A percentile compares a stretch with the other conserved stretches of the same genome.
phyloP scores from a whole-genome alignment of 53 echinoderm and acorn worm species.

The Astropecten irregularis region DNA sequence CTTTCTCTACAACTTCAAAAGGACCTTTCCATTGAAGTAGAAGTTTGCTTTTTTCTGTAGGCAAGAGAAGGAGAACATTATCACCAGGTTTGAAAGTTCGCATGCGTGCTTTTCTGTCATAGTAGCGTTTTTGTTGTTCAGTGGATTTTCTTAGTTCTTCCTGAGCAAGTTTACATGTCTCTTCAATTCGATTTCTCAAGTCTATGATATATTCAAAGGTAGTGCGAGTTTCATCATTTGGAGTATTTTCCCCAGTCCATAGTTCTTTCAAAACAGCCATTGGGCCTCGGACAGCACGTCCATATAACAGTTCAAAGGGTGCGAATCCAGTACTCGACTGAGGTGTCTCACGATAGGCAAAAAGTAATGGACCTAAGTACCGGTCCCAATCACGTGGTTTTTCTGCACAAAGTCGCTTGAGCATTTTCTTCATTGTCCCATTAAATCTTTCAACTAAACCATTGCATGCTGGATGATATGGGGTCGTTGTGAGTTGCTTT shows the following conservation, averaged over 20 bases:
- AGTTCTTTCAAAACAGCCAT: constrained; percentile 53
- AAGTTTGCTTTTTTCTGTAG: constrained; percentile 35
- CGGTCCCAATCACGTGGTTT: constrained; percentile 58
- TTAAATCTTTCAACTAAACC: constrained; percentile 57
- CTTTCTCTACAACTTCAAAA: neutral
- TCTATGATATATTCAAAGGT: constrained; percentile 62
- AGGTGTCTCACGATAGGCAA: constrained; percentile 55
- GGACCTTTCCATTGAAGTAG: constrained; percentile 9
- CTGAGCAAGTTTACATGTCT: constrained; percentile 46
- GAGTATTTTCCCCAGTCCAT: constrained; percentile 20
- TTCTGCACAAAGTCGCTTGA: constrained; percentile 58
- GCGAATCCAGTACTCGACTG: constrained; percentile 57
- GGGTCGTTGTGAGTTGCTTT: constrained; percentile 22
- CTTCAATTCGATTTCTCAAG: constrained; percentile 44
- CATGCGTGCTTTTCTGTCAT: neutral
- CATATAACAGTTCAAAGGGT: constrained; percentile 62
- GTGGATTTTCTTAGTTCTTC: constrained; percentile 1
- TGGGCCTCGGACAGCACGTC: constrained; percentile 56
- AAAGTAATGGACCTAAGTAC: constrained; percentile 48
- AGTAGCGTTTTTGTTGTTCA: neutral
- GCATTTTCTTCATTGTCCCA: constrained; percentile 50
- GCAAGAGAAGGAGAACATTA: constrained; percentile 33
- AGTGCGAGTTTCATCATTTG: constrained; percentile 23
- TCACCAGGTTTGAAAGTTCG: constrained; percentile 40
- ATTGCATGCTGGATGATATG: constrained; percentile 35